Evolutionary conservation across 2,113 vertebrate species (phyloP).

Genomic region (Pygoscelis adeliae): DNA sequence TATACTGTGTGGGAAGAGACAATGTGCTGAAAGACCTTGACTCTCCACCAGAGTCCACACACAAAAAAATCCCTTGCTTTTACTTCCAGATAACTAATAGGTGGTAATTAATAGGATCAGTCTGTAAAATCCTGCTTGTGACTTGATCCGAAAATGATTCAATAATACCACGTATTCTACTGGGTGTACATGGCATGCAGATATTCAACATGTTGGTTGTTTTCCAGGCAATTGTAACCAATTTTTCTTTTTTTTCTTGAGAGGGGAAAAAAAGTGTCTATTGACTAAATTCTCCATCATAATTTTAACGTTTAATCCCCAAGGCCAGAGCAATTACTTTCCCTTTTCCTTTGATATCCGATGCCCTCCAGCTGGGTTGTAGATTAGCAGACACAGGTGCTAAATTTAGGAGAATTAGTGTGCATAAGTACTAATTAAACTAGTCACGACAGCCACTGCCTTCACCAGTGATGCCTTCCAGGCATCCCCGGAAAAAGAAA

Average conservation of each 20-base stretch:
- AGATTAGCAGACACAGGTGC: background rate
- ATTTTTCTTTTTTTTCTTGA: background rate
- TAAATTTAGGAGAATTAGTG: constrained; percentile 23
- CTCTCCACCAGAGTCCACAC: background rate
- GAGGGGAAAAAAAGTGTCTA: background rate
- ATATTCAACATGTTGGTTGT: background rate
- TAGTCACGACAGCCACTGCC: background rate
- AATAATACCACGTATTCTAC: background rate
- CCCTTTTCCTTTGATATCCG: background rate
- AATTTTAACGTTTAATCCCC: background rate
- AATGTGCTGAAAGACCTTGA: background rate
- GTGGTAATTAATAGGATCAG: background rate
- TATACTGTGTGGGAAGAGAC: background rate
- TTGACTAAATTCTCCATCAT: background rate
- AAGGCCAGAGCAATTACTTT: background rate
- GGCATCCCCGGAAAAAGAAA: background rate
- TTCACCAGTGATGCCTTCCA: background rate
- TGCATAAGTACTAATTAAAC: background rate
- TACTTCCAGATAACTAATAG: background rate
- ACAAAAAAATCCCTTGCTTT: background rate
- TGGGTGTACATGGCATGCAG: background rate
- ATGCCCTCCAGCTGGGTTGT: background rate
- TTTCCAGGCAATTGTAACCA: background rate
- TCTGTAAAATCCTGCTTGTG: background rate
- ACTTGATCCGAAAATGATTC: background rate